Conservation (phyloP, 2,797 vertebrate genomes). For the Huso huso region DNA sequence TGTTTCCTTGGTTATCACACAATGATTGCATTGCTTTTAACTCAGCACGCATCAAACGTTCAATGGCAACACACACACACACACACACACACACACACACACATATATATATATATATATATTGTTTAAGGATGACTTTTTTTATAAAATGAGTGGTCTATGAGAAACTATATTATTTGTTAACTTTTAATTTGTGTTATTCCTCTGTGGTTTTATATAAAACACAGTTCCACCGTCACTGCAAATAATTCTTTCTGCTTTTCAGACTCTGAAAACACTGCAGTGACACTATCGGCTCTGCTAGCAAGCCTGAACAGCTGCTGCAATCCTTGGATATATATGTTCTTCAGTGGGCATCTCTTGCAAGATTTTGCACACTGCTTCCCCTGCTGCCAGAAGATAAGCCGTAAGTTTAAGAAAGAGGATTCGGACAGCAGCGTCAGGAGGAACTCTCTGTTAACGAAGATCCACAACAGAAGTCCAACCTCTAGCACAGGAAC, state of each 20-base stretch:
- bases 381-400: conserved; percentile 65
- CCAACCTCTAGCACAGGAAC: conserved; percentile 57
- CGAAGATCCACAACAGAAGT: conserved; percentile 58
- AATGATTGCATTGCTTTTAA: no score
- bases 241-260: no score
- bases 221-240: no score
- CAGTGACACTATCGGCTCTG: conserved; percentile 72
- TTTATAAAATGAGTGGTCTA: neutral
- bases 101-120: no score
- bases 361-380: conserved; percentile 69
- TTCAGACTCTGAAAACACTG: conserved; percentile 78
- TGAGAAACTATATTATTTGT: neutral
- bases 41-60: no score
- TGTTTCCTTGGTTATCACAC: no score
- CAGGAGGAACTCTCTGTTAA: conserved; percentile 71
- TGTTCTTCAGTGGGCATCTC: conserved; percentile 89
- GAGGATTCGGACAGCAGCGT: conserved; percentile 78
- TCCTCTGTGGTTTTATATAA: neutral
- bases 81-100: no score
- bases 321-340: conserved; percentile 96
- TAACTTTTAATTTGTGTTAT: conserved; percentile 6
- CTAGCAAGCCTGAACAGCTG: conserved; percentile 90
- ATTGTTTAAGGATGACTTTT: no score
- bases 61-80: no score
- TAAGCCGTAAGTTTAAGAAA: conserved; percentile 46